phyloP scores from a whole-genome alignment of 2,888 invertebrate species.

The Achlya flavicornis region DNA sequence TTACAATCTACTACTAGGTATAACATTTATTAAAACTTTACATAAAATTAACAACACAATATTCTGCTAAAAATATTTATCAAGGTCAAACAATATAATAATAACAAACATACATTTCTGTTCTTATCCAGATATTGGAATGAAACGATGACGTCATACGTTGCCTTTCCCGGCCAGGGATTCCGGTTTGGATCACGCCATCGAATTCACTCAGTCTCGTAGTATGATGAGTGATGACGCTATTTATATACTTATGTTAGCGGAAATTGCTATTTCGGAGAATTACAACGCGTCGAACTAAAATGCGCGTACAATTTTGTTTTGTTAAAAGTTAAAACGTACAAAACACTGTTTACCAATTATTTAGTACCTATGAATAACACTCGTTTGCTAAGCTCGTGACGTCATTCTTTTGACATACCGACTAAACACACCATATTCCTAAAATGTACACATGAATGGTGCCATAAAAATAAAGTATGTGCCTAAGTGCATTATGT shows the following conservation, averaged over 20 bases:
- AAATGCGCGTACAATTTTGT: background rate
- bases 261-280: background rate
- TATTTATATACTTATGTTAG: background rate
- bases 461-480: too few species aligned
- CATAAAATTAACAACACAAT: background rate
- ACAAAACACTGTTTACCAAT: background rate
- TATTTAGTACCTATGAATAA: background rate
- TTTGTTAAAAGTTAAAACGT: background rate
- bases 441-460: background rate
- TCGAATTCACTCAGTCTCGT: background rate
- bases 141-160: background rate
- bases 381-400: background rate
- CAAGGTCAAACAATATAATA: background rate
- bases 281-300: background rate
- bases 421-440: background rate
- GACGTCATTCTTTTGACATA: background rate
- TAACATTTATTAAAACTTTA: too few species aligned
- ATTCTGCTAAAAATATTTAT: background rate
- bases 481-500: too few species aligned
- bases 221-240: background rate
- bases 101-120: background rate
- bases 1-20: too few species aligned
- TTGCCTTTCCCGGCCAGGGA: background rate
- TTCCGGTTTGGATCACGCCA: background rate
- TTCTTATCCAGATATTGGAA: background rate